Base-by-base conservation (phyloP, 2,113 vertebrate species). In the Panurus biarmicus region DNA sequence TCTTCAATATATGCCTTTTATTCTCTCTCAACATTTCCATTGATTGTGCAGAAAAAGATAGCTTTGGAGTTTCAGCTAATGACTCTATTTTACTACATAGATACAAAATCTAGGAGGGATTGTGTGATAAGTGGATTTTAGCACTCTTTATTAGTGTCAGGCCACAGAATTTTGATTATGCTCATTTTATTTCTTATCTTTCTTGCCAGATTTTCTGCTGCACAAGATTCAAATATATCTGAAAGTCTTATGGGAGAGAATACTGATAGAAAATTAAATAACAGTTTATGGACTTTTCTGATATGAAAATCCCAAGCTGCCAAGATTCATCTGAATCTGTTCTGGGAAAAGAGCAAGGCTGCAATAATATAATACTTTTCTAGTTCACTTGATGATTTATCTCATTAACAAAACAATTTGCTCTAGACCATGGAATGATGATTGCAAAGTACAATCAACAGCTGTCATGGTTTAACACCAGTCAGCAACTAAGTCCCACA, bases 51-150 rank as follows among this genome's bases (percentile, higher is more conserved):
- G 58, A 57, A 90, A 66, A 91, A 79, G 15, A 85, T 45, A 83
- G 38, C 50, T 86, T 67, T 76, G 23, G 28, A 91, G 57, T 81
- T 64, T 20, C 45, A 90, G 31, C 48, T 69, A 90, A 84, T 76
- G 84, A 69, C 45, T 90, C 33, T 90, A 40, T 90, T 92, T 85
- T 93, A 71, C 54, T 69, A 85, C 42, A 91, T 0, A 87, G 62
- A 76, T 91, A 87, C 5, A 42, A 79, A 35, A 90, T 82, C 78
- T 89, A 85, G 50, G 58, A 76, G 56, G 21, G 17, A 17, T 35
- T 87, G 13, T 76, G n/a, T 70, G 58, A 57, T 85, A 89, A 94
- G 71, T 65, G 38, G 71, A 91, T 85, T 94, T 95, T 69, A 94
- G 45, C 53, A 85, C 12, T 65, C 56, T 53, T 57, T 77, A 33